Evolutionary conservation across 2,113 vertebrate species (phyloP), one percentile per base, ranked within the genome.

Genomic region (Sula dactylatra): DNA sequence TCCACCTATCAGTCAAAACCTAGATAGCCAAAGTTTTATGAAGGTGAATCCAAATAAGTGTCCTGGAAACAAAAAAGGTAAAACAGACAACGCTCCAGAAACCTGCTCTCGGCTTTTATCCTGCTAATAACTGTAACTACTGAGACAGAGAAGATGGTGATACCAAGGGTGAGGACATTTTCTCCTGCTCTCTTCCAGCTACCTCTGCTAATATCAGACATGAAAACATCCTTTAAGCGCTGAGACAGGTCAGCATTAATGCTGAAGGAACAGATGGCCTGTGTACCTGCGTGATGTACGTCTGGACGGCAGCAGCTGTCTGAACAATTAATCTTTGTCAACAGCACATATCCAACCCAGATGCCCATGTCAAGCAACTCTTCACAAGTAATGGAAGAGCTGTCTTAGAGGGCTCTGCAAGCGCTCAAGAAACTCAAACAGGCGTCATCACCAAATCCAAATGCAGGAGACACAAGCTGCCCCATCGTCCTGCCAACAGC

Each of bases 291-390:
- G 12, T 61, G 93, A 86, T 61, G 40, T n/a, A 49, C 32, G 52
- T 25, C 88, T 76, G 95, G 83, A 45, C 81, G 89, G 70, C 56
- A 92, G 91, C 91, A 94, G 59, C 91, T 92, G 88, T 11, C 81
- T 17, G 81, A 64, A 86, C 91, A 92, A 88, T 97, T 91, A 19
- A 86, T 92, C 94, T 59, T 55, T 56, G 52, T 71, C 88, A 91
- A 19, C 69, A 84, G 88, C 20, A 52, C 77, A 21, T 2, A 13
- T 20, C 81, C 49, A 59, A 34, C 36, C 61, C 95, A 94, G 86
- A 50, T 81, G 83, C 65, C 67, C 77, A 36, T 3, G 3, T 21
- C 84, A 73, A 81, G 72, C 86, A 79, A n/a, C 86, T 79, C 31
- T 16, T 64, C 82, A 26, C 66, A 44, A 2, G 14, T 78, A 59